These are phyloP conservation scores for Isaurus tuberculatus DNA, from an alignment of 92 coral and sea anemone species.

Conservation along the genomic window DNA sequence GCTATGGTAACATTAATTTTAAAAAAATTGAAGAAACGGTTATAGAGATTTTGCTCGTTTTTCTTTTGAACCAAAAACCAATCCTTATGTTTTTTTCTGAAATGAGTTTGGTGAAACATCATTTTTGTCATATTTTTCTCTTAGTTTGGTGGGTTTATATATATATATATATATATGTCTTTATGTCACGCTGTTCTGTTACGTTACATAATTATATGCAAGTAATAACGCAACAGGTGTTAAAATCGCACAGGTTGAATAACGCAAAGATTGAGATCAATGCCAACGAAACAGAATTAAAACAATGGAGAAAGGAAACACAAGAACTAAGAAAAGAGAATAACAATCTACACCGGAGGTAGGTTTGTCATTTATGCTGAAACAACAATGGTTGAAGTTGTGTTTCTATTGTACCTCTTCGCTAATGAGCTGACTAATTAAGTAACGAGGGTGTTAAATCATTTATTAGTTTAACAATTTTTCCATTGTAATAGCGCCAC, in stretches of 20 bases:
- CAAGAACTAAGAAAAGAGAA: conserved; percentile 76
- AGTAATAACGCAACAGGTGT: background rate
- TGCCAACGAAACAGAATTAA: conserved; percentile 71
- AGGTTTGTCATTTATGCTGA: background rate
- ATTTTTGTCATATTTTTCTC: background rate
- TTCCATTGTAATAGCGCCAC: no score
- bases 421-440: no score
- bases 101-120: background rate
- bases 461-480: no score
- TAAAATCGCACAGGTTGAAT: conserved; percentile 53
- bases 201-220: background rate
- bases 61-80: background rate
- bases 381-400: background rate
- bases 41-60: no score
- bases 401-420: background rate
- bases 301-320: conserved; percentile 66
- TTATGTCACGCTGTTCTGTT: background rate
- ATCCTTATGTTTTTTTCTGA: background rate
- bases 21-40: no score
- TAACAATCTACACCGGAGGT: conserved; percentile 75
- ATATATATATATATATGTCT: background rate
- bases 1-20: no score
- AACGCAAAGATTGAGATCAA: conserved; percentile 68
- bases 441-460: no score
- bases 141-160: background rate